Evolutionary conservation across 2,888 invertebrate species (phyloP), one percentile per base, ranked within the genome.

Genomic region (Monoplex corrugatus): DNA sequence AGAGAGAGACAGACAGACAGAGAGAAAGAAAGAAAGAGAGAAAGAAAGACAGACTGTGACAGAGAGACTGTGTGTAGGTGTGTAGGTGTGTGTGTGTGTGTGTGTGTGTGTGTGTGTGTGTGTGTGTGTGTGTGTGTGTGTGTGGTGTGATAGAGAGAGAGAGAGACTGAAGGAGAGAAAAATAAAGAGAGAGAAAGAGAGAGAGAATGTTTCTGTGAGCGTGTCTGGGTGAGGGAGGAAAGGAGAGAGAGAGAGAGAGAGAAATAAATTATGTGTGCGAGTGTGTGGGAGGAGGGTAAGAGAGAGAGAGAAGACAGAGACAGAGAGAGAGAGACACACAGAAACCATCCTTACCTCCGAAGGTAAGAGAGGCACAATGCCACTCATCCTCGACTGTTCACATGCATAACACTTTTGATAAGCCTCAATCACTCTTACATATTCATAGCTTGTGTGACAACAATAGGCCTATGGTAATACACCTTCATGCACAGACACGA

Each of bases 231-330:
- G 68, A 68, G 19, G 28, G 72, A 87, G 38, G 6, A n/a, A 40
- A 6, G 28, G 40, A 38, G 28, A 75, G 38, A 43, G 72, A 43
- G 86, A 40, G 8, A n/a, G 75, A 38, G 13, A n/a, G 68, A 68
- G 68, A 68, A 28, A 68, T 28, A n/a, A 28, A 28, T 50, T 50
- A 50, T 50, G 50, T 13, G n/a, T 32, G 57, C 3, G 32, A 23
- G 86, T 16, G 86, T 8, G 32, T 16, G 40, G 32, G 50, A 40
- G 63, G 57, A 32, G 78, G 23, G 44, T n/a, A 44, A 78, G 50
- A 80, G 45, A 80, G 80, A 87, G 80, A 80, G 57, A 57, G 87
- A n/a, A 87, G 35, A 57, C 50, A 87, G 35, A 82, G 87, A 80
- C 13, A 50, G 87, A 57, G 45, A 50, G 82, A 80, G 82, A 45